Base-by-base conservation (phyloP, 2,797 vertebrate genomes). In the Rhinichthys osculus region DNA sequence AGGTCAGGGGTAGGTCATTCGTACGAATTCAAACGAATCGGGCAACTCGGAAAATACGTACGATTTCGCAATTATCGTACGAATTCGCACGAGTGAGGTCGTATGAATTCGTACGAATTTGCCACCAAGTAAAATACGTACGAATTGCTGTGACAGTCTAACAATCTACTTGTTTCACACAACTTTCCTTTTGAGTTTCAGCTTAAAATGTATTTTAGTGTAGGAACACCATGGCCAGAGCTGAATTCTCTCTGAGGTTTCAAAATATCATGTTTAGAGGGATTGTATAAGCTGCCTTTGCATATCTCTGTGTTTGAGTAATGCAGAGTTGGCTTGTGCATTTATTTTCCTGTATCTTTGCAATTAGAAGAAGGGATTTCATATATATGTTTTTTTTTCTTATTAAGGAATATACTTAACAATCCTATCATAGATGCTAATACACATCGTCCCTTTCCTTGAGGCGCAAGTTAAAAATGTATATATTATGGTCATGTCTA, bases 221-320 rank as follows among this genome's bases (percentile, higher is more conserved):
- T 13, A 50, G 30, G 35, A 54, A 54, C 23, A 57, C 16, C 5
- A 57, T 57, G 23, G n/a, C 2, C 17, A 59, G 16, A 82, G n/a
- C 30, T 72, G 38, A 59, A 59, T 70, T 59, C 1, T 57, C 9
- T 40, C 17, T 21, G 38, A 73, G n/a, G 7, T 17, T 69, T 54
- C 4, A 17, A 40, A 9, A 21, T 71, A 72, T 59, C 3, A 0
- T 17, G 11, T 82, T 3, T 64, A 14, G n/a, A 59, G 66, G 9
- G 52, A 16, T 6, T 70, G 76, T 17, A 16, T 79, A 42, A 30
- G 44, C 78, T 79, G 33, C 2, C 19, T 84, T 64, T 86, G 64
- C 17, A 38, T 72, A 44, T 42, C 19, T 79, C 8, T 83, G 47
- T 79, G 23, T 81, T 50, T 74, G 57, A 73, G 42, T 42, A 70